These are phyloP conservation scores for Troglohyphantes excavatus DNA, from an alignment of 2,888 invertebrate species.

Conservation along the genomic window DNA sequence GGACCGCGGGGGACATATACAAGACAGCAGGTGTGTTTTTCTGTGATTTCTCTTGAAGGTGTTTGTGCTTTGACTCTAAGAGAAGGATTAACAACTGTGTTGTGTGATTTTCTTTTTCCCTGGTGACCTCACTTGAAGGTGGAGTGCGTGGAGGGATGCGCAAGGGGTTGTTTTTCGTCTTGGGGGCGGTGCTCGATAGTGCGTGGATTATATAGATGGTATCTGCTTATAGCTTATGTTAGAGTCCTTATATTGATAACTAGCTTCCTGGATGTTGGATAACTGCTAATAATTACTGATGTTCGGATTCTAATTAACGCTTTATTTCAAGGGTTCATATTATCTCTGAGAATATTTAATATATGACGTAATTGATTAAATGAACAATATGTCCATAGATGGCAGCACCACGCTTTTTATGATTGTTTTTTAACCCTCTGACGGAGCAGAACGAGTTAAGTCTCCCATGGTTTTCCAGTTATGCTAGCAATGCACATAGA, in stretches of 20 bases:
- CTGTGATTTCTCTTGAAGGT: neutral
- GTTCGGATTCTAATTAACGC: too few relatives aligned
- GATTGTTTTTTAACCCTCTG: too few relatives aligned
- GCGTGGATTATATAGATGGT: slow-evolving; percentile 1
- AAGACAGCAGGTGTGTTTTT: slow-evolving; percentile 51
- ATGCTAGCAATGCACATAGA: too few relatives aligned
- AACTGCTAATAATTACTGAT: too few relatives aligned
- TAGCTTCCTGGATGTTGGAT: too few relatives aligned
- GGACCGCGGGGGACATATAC: slow-evolving; percentile 16
- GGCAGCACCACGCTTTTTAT: neutral
- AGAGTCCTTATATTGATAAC: too few relatives aligned
- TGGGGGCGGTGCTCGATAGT: slow-evolving; percentile 42
- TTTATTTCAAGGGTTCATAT: too few relatives aligned
- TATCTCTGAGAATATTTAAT: too few relatives aligned
- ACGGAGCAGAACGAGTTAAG: too few relatives aligned
- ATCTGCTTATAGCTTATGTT: neutral
- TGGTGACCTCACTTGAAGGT: slow-evolving; percentile 23
- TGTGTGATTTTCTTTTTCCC: slow-evolving; percentile 24
- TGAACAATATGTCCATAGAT: neutral
- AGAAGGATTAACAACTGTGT: slow-evolving; percentile 23
- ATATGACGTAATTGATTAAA: neutral
- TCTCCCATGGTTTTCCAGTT: too few relatives aligned
- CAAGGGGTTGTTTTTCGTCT: slow-evolving; percentile 21
- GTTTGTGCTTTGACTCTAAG: neutral
- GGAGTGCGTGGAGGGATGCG: slow-evolving; percentile 51